Evolutionary conservation across 2,888 invertebrate species (phyloP), one percentile per base, ranked within the genome.

Genomic region (Drosophila bunnanda): DNA sequence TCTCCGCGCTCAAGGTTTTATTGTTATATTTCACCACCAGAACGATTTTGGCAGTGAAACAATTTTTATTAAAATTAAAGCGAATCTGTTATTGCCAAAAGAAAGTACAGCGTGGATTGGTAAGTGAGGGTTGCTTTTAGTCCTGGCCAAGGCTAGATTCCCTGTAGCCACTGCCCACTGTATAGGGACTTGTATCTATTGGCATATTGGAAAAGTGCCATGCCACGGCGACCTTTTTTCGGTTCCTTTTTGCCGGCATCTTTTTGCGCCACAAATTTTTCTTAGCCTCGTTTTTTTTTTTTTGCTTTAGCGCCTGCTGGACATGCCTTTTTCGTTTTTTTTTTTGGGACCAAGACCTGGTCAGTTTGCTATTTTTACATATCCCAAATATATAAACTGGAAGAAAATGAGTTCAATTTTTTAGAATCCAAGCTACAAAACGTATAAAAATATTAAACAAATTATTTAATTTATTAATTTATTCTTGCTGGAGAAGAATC

Each of bases 11-110:
- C 36, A 12, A 10, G 44, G n/a, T 8, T 13, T 3, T 6, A 5
- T 44, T 43, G 25, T 25, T n/a, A 25, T 41, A 50, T 48, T 54
- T 41, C 10, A 65, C 59, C 75, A 64, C 55, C 55, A 54, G 50
- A 0, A 50, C 4, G 17, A 56, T 61, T 59, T 74, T 74, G 75
- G 67, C 77, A 71, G 64, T 60, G 72, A 65, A 73, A 70, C 65
- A 52, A 74, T 53, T 77, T 65, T 22, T 70, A 68, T 78, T 76
- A 73, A 73, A 89, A 68, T 43, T 53, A 38, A 66, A 75, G 65
- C 64, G 60, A 70, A 41, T 66, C 32, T 74, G 70, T 74, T 53
- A 56, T 38, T 56, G 39, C 25, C 44, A 4, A 10, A 25, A 15
- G 38, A 20, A 17, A 22, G 17, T 39, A 46, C 50, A 50, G 59